Percentiles rank a stretch among this genome's conserved stretches.
Evolutionary conservation across 2,888 invertebrate species (phyloP).

Genomic region (Eumerus sabulonum): DNA sequence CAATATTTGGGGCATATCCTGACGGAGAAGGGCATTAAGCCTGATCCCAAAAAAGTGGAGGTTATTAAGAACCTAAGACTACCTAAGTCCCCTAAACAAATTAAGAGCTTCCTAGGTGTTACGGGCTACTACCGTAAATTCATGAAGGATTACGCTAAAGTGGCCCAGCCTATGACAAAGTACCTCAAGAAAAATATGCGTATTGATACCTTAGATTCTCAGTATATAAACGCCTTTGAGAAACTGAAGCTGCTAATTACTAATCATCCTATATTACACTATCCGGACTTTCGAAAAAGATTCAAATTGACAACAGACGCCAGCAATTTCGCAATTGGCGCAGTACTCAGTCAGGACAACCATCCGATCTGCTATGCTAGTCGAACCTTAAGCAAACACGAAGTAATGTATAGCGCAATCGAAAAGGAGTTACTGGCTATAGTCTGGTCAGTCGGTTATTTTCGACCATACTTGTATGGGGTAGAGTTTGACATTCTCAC

Average conservation of each 20-base stretch:
- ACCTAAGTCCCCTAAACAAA: conserved; percentile 34
- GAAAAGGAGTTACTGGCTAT: conserved; percentile 29
- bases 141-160: conserved; percentile 11
- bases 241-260: conserved; percentile 16
- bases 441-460: conserved; percentile 19
- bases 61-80: conserved; percentile 14
- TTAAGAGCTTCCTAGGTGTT: conserved; percentile 17
- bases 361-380: too few relatives aligned
- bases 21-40: conserved; percentile 24
- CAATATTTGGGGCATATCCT: conserved; percentile 1
- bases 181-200: conserved; percentile 33
- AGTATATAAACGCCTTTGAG: conserved; percentile 24
- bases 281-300: conserved; percentile 19
- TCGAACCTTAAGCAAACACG: conserved; percentile 12
- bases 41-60: conserved; percentile 25
- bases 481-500: conserved; percentile 12
- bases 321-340: conserved; percentile 14
- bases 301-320: conserved; percentile 20
- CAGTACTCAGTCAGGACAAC: too few relatives aligned
- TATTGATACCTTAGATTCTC: conserved; percentile 6
- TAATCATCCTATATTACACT: conserved; percentile 9
- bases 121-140: conserved; percentile 11
- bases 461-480: conserved; percentile 26
- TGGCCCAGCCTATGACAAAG: conserved; percentile 28
- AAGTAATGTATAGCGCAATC: conserved; percentile 21